phyloP scores from a whole-genome alignment of 2,113 vertebrate species.

The Parotia lawesii region DNA sequence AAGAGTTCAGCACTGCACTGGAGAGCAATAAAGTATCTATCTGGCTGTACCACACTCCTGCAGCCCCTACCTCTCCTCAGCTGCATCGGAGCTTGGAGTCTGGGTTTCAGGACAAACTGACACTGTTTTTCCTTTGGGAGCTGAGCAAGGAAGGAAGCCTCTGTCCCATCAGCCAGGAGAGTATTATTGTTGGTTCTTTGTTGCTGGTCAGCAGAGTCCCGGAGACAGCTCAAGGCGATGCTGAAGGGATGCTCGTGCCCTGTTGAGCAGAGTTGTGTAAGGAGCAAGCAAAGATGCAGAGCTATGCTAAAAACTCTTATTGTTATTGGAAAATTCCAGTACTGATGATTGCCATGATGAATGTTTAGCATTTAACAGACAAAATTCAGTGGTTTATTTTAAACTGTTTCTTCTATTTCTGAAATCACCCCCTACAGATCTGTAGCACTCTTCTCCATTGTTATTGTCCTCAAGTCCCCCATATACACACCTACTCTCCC shows the following conservation, averaged over 20 bases:
- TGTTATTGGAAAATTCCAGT: neutral
- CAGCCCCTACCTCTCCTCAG: conserved; percentile 62
- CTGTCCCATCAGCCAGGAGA: conserved; percentile 36
- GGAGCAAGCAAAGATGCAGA: neutral
- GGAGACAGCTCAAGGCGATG: conserved; percentile 63
- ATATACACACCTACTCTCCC: neutral
- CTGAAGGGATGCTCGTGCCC: conserved; percentile 77
- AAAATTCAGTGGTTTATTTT: neutral
- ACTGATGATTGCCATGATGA: neutral
- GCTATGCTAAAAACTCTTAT: neutral
- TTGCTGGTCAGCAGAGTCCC: conserved; percentile 48
- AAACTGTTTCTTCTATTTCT: neutral
- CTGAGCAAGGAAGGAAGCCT: conserved; percentile 47
- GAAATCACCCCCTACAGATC: neutral
- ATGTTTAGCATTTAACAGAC: neutral
- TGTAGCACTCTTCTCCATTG: neutral
- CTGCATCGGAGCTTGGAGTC: conserved; percentile 30
- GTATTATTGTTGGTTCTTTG: conserved; percentile 46
- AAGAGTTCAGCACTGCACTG: neutral
- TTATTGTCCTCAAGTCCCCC: neutral
- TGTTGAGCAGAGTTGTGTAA: conserved; percentile 34
- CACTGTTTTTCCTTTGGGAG: conserved; percentile 64
- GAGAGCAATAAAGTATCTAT: neutral
- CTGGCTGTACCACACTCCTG: neutral
- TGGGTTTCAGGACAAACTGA: conserved; percentile 74